Conservation (phyloP, 2,113 vertebrate species). For the Tichodroma muraria region DNA sequence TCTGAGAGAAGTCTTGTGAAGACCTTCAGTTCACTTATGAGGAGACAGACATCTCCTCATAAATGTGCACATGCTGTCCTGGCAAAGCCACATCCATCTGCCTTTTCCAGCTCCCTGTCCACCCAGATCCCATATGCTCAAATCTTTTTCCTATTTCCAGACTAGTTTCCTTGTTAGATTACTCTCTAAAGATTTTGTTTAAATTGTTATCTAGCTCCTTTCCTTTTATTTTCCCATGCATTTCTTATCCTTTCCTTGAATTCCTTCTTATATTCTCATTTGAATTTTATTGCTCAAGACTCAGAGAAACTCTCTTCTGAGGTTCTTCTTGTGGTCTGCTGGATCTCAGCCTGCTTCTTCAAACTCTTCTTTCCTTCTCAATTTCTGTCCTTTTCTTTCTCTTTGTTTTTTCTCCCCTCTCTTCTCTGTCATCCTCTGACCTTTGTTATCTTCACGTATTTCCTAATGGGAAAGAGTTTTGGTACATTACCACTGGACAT, state of each 20-base stretch:
- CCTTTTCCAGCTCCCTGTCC: background rate
- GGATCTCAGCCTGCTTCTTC: background rate
- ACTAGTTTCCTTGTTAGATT: background rate
- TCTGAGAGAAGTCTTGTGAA: background rate
- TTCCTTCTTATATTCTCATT: background rate
- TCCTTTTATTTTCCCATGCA: background rate
- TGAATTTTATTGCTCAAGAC: background rate
- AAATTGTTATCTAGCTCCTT: background rate
- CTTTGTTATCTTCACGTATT: background rate
- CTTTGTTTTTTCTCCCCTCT: background rate
- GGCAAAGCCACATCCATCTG: background rate
- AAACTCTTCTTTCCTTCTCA: background rate
- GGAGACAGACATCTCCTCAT: background rate
- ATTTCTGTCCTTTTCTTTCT: background rate
- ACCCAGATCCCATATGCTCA: background rate
- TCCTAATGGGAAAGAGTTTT: background rate
- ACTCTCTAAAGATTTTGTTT: background rate
- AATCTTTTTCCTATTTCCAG: background rate
- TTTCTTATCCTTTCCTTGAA: background rate
- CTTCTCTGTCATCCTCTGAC: background rate
- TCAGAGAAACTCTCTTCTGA: background rate
- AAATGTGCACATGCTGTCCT: accelerated
- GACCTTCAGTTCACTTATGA: background rate
- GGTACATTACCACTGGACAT: background rate
- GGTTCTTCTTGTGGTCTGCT: background rate